Conservation (phyloP, 2,113 vertebrate genomes). For the Bos indicus region DNA sequence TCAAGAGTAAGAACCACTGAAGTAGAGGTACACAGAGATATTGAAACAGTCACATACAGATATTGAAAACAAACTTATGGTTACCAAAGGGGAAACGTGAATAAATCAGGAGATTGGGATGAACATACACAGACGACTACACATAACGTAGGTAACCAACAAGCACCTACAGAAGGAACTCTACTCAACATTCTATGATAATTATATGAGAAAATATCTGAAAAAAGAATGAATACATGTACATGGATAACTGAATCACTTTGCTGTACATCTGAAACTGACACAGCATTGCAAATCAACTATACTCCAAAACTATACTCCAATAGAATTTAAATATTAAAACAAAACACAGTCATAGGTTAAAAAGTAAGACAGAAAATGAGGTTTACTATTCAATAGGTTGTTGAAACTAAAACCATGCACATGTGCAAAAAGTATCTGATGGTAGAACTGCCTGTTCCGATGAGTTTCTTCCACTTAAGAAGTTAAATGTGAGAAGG, state of each 20-base stretch:
- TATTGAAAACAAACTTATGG: not conserved
- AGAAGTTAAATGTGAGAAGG: not conserved
- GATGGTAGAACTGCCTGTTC: not conserved
- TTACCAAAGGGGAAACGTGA: not conserved
- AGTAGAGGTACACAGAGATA: not conserved
- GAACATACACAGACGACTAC: not conserved
- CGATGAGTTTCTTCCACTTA: not conserved
- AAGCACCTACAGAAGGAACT: not conserved
- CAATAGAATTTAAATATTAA: not conserved
- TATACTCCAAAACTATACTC: not conserved
- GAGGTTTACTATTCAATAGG: not conserved
- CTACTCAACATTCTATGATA: not conserved
- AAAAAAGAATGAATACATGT: not conserved
- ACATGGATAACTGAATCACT: not conserved
- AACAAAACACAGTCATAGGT: not conserved
- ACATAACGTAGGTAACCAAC: not conserved
- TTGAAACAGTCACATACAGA: not conserved
- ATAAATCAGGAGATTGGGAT: not conserved
- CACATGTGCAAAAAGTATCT: not conserved
- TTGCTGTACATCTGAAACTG: not conserved
- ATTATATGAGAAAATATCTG: not conserved
- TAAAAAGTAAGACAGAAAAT: not conserved
- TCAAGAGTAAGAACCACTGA: not conserved
- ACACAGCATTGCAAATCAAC: not conserved
- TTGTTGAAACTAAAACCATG: not conserved